Base-by-base conservation (phyloP, 64 coral and sea anemone species). In the Dendrophyllia cribrosa region DNA sequence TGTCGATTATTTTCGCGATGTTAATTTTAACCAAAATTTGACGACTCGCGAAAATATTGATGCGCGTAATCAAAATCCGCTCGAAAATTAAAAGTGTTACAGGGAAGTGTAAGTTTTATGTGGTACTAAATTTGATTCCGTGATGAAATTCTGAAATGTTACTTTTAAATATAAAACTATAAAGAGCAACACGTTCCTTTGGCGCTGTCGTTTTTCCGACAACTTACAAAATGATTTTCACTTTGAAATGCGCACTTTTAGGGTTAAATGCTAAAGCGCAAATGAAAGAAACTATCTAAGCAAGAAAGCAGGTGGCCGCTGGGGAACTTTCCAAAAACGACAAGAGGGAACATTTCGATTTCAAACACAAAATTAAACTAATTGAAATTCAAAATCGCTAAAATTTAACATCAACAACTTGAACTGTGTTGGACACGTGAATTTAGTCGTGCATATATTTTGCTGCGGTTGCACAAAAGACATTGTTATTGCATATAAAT, bases 321-420 rank as follows among this genome's bases (percentile, higher is more conserved):
- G 47, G 24, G 44, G 71, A 9, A 14, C 26, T 74, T 74, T 46
- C 43, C 43, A 43, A 74, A 74, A 47, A 74, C 11, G 34, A 4
- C 10, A 74, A 4, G 16, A 14, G 9, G 44, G 71, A 74, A 74
- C 11, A 44, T 43, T 51, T 20, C 44, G 44, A 75, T 7, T 75
- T 51, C 7, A 20, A 20, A 2, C 5, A 49, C 19, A 72, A 72
- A 72, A 49, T 50, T 49, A 50, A 75, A 14, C 47, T 75, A 75
- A 75, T n/a, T 75, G 72, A 75, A 17, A 75, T 50, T 51, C 44
- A 75, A 50, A 75, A 43, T 75, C 16, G 69, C 14, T 50, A 75
- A 75, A 49, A 49, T 20, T 45, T 20, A 9, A 56, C 5, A 9
- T 56, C 12, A 56, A 9, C 19, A 12, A 75, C 16, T 19, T 14